Evolutionary conservation across 2,888 invertebrate genomes (phyloP).

Genomic region (Xanthorhoe spadicearia): DNA sequence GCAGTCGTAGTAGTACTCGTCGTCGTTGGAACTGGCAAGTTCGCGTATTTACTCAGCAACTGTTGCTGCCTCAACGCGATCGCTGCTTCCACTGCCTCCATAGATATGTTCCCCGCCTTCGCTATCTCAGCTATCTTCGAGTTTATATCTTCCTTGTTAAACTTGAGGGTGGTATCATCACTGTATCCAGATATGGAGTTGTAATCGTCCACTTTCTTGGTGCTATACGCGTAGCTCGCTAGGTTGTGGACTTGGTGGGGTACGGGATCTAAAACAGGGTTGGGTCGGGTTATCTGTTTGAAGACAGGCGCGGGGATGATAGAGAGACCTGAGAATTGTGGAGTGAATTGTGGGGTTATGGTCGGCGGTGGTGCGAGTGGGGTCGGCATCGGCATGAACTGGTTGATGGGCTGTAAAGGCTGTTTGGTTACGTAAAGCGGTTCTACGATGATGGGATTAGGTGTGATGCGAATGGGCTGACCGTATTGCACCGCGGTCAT

Average conservation of each 20-base stretch:
- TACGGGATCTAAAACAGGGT: slow-evolving; percentile 80
- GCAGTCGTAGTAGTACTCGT: slow-evolving; percentile 75
- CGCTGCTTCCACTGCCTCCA: slow-evolving; percentile 91
- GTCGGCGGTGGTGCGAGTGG: slow-evolving; percentile 34
- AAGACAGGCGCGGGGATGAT: slow-evolving; percentile 72
- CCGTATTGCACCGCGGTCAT: slow-evolving; percentile 75
- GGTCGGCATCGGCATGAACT: slow-evolving; percentile 79
- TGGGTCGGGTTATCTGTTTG: slow-evolving; percentile 64
- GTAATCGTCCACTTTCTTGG: slow-evolving; percentile 80
- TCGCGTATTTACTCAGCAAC: slow-evolving; percentile 85
- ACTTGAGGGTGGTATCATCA: slow-evolving; percentile 72
- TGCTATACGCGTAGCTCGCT: slow-evolving; percentile 71
- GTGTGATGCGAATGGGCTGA: slow-evolving; percentile 62
- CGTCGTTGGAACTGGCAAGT: slow-evolving; percentile 74
- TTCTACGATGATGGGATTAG: slow-evolving; percentile 66
- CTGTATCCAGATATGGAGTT: slow-evolving; percentile 78
- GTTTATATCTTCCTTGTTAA: slow-evolving; percentile 77
- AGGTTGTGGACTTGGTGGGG: slow-evolving; percentile 76
- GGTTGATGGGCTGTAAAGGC: slow-evolving; percentile 67
- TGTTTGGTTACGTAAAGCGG: slow-evolving; percentile 76
- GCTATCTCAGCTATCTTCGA: slow-evolving; percentile 83
- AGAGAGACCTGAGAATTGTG: slow-evolving; percentile 62
- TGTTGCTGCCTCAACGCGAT: slow-evolving; percentile 89
- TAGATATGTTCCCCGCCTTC: slow-evolving; percentile 90
- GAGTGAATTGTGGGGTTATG: slow-evolving; percentile 33